Conservation (phyloP, 2,113 vertebrate genomes). For the Hirundichthys speculiger region DNA sequence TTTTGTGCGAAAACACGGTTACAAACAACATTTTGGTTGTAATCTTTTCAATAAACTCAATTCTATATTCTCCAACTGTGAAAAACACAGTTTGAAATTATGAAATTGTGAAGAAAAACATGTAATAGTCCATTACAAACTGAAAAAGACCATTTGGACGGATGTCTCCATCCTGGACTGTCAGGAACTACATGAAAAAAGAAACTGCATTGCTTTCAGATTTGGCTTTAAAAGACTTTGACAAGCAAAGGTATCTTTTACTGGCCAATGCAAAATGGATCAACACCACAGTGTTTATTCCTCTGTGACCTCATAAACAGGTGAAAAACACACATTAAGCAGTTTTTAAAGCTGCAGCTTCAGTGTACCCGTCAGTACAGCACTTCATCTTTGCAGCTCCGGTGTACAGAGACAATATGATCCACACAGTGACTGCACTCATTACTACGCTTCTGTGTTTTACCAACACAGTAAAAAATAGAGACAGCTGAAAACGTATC, state of each 20-base stretch:
- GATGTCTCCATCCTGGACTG: not conserved
- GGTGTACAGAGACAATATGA: not conserved
- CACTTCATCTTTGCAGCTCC: not conserved
- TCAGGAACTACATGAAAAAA: conserved; percentile 11
- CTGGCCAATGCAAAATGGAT: conserved; percentile 16
- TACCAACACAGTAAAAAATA: conserved; percentile 47
- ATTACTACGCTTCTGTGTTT: conserved; percentile 9
- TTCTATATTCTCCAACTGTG: no score
- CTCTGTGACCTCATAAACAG: not conserved
- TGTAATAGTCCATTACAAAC: not conserved
- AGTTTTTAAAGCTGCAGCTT: not conserved
- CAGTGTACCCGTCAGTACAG: no score
- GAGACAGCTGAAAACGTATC: conserved; percentile 7
- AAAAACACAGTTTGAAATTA: not conserved
- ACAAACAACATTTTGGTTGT: no score
- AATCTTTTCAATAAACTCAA: no score
- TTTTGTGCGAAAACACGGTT: not conserved
- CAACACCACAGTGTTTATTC: not conserved
- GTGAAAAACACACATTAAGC: conserved; percentile 1
- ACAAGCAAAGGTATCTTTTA: not conserved
- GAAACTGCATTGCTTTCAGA: conserved; percentile 19
- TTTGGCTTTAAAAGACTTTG: conserved; percentile 9
- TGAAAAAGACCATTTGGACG: not conserved
- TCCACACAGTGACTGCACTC: not conserved
- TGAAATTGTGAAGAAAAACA: not conserved